These are phyloP conservation scores for Sphaerodactylus townsendi DNA, from an alignment of 2,113 vertebrate species.

Conservation along the genomic window DNA sequence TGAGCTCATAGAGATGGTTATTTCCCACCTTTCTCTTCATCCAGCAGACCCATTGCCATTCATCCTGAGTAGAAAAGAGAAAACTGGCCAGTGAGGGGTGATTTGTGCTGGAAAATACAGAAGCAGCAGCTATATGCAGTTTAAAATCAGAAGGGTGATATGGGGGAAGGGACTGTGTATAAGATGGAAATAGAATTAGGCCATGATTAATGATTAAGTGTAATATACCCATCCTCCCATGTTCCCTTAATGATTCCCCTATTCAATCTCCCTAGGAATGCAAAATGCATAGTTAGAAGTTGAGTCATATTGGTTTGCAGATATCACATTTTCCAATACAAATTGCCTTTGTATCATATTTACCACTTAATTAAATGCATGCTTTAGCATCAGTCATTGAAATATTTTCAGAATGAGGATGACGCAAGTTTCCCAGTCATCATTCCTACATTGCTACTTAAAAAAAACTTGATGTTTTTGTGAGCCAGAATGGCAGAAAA, in stretches of 20 bases:
- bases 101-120: neutral
- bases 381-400: neutral
- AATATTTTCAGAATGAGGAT: slow-evolving; percentile 28
- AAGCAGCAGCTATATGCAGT: no score
- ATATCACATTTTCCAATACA: slow-evolving; percentile 4
- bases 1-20: no score
- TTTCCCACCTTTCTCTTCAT: no score
- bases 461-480: neutral
- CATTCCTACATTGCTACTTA: neutral
- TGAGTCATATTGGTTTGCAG: neutral
- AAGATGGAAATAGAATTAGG: neutral
- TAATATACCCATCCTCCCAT: neutral
- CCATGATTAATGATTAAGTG: no score
- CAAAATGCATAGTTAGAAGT: neutral
- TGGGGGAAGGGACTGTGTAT: neutral
- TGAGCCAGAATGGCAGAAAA: slow-evolving; percentile 5
- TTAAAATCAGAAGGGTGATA: neutral
- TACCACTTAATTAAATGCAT: slow-evolving; percentile 18
- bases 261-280: neutral
- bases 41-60: no score
- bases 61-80: neutral
- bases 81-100: neutral
- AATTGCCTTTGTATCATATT: neutral
- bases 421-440: slow-evolving; percentile 19
- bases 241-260: neutral